Percentiles rank a stretch among this genome's conserved stretches.
Conservation (phyloP, 2,797 vertebrate genomes). For the Parambassis ranga region DNA sequence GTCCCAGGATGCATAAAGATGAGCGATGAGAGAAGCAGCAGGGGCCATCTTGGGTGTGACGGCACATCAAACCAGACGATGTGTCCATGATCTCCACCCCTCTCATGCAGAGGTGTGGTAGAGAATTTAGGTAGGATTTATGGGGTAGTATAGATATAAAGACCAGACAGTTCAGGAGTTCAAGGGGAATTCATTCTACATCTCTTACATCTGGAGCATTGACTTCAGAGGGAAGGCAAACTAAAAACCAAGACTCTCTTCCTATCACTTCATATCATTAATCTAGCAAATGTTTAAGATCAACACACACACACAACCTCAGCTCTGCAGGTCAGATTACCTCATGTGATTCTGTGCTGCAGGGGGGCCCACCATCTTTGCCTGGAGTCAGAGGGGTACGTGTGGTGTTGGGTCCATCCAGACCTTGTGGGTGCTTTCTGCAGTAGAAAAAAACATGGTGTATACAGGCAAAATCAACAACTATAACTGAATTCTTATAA, state of each 20-base stretch:
- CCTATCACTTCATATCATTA: not conserved
- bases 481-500: no score
- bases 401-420: conserved; percentile 44
- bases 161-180: conserved; percentile 21
- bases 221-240: conserved; percentile 5
- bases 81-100: conserved; percentile 58
- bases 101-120: not conserved
- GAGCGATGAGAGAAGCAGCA: conserved; percentile 55
- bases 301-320: not conserved
- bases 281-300: not conserved
- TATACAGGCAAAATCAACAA: no score
- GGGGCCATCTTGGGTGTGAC: conserved; percentile 44
- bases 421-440: conserved; percentile 64
- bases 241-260: conserved; percentile 6
- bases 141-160: conserved; percentile 12
- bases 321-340: conserved; percentile 21
- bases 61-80: conserved; percentile 63
- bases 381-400: conserved; percentile 68
- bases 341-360: conserved; percentile 62
- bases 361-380: conserved; percentile 64
- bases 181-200: conserved; percentile 33
- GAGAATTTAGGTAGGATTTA: conserved; percentile 52
- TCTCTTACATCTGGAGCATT: conserved; percentile 39
- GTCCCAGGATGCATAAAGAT: conserved; percentile 63
- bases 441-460: not conserved